Conservation (phyloP, 2,113 vertebrate genomes). For the Girardinichthys multiradiatus region DNA sequence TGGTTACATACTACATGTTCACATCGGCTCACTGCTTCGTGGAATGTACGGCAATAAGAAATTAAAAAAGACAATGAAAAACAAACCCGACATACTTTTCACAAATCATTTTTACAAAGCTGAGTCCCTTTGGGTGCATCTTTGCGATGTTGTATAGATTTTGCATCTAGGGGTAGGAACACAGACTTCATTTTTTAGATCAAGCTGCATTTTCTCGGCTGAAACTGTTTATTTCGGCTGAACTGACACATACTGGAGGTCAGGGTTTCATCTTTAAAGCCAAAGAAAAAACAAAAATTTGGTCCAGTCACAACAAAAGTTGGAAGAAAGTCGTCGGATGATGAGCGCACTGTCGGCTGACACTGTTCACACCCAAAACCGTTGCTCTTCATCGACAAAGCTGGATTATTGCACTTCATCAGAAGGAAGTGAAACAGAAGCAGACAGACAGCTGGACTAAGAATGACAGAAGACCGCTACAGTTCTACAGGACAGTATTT, state of each 20-base stretch:
- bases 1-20: constrained; percentile 20
- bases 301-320: constrained; percentile 50
- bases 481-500: constrained; percentile 55
- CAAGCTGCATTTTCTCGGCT: constrained; percentile 52
- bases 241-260: constrained; percentile 52
- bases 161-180: constrained; percentile 58
- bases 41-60: constrained; percentile 51
- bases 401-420: constrained; percentile 68
- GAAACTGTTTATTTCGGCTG: constrained; percentile 36
- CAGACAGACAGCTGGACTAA: constrained; percentile 29
- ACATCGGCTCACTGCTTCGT: constrained; percentile 33
- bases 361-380: constrained; percentile 6
- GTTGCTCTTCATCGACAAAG: constrained; percentile 41
- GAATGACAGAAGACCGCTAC: constrained; percentile 49
- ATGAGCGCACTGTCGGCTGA: background rate
- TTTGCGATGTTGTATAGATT: constrained; percentile 56
- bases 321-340: constrained; percentile 29
- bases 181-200: constrained; percentile 59
- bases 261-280: constrained; percentile 54
- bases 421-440: constrained; percentile 55
- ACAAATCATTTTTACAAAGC: constrained; percentile 72
- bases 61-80: constrained; percentile 62
- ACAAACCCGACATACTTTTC: constrained; percentile 43
- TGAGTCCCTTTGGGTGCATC: constrained; percentile 51
- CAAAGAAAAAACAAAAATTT: constrained; percentile 45